Base-by-base conservation (phyloP, 2,113 vertebrate species). In the Thinocorus orbignyianus region DNA sequence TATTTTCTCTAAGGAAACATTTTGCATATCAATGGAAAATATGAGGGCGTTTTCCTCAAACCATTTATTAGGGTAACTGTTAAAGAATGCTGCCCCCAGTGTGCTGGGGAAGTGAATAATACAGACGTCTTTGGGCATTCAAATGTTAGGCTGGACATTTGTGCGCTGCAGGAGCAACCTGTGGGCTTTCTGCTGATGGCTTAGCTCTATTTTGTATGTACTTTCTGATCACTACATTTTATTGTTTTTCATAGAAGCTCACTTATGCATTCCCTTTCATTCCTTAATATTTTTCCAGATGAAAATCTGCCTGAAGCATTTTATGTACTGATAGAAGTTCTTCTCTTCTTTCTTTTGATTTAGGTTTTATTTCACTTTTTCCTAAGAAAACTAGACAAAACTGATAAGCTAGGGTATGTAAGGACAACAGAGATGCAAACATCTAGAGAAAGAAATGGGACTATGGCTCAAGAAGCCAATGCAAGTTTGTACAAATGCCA, bases 241-340 rank as follows among this genome's bases (percentile, higher is more conserved):
- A 96, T 70, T 96, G 77, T 95, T 92, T 68, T 83, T 97, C 96
- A 80, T 14, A 93, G 95, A 93, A 93, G 17, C 49, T 92, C 86
- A 93, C 88, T 98, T 97, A 97, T 51, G 83, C 69, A 95, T 98
- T 98, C 96, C 55, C 90, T 98, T 98, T 97, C 89, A 98, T 97
- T 97, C 91, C 85, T 95, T 65, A 31, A 95, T 94, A 93, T 93
- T 96, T 98, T 98, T 97, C 91, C 92, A 88, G 78, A 66, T 82
- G 88, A 97, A 98, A 93, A 97, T 97, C 92, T 91, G 94, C 97
- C 98, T 92, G 69, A 80, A 98, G 98, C 97, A 81, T 78, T 98
- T 97, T 94, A 89, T 97, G 96, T 96, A 89, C 95, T 92, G 82
- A 93, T 90, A 93, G 76, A 96, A 96, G 90, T 95, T 96, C 66